phyloP scores from a whole-genome alignment of 2,113 vertebrate species.

The Anguilla rostrata region DNA sequence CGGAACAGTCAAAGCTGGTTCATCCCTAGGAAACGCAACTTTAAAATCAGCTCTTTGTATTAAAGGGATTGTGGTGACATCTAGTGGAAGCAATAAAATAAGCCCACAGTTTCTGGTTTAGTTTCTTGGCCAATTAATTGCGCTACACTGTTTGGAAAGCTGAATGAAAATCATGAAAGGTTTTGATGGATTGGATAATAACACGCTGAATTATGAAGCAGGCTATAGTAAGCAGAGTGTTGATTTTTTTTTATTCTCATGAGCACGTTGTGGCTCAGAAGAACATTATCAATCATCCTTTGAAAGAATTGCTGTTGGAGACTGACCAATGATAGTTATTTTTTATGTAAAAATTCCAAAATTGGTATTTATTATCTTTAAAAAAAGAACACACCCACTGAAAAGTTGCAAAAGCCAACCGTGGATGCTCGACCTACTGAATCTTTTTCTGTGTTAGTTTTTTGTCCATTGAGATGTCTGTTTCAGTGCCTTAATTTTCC shows the following conservation, averaged over 20 bases:
- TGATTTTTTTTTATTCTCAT: neutral
- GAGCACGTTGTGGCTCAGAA: neutral
- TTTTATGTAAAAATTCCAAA: neutral
- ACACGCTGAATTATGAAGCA: neutral
- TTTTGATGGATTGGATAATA: neutral
- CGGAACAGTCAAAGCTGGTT: neutral
- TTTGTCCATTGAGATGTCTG: neutral
- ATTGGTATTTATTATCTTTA: neutral
- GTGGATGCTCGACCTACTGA: neutral
- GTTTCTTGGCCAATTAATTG: neutral
- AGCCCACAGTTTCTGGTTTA: neutral
- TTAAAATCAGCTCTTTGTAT: neutral
- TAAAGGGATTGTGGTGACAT: constrained; percentile 31
- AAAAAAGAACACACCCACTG: neutral
- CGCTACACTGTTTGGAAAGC: neutral
- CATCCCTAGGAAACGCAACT: neutral
- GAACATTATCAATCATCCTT: neutral
- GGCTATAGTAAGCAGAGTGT: neutral
- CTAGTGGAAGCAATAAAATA: constrained; percentile 29
- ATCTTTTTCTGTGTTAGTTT: neutral
- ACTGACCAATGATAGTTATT: neutral
- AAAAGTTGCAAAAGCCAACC: neutral
- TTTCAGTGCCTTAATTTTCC: neutral
- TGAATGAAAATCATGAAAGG: neutral
- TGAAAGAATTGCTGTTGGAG: neutral